Conservation (phyloP, 2,797 vertebrate species). For the Novumbra hubbsi region DNA sequence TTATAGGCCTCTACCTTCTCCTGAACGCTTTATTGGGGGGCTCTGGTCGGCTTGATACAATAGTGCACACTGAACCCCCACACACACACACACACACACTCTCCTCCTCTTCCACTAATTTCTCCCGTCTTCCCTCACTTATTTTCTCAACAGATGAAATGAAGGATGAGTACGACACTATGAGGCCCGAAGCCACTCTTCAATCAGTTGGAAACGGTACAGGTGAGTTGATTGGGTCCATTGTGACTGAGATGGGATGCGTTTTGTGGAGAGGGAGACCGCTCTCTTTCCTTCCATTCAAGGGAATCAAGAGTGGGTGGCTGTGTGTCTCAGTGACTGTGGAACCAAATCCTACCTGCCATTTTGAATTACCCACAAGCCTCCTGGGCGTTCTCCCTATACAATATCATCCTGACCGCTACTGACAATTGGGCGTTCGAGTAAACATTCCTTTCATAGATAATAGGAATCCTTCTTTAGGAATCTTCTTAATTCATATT, state of each 20-base stretch:
- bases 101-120: slow-evolving; percentile 55
- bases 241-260: neutral
- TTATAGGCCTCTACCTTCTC: slow-evolving; percentile 60
- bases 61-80: slow-evolving; percentile 32
- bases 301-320: slow-evolving; percentile 14
- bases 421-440: slow-evolving; percentile 58
- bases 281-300: neutral
- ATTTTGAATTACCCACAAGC: slow-evolving; percentile 57
- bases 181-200: slow-evolving; percentile 88
- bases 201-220: slow-evolving; percentile 90
- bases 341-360: slow-evolving; percentile 59
- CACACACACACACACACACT: no score
- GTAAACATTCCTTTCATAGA: slow-evolving; percentile 53
- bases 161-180: slow-evolving; percentile 94
- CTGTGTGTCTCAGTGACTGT: slow-evolving; percentile 13
- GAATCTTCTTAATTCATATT: slow-evolving; percentile 13
- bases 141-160: slow-evolving; percentile 87
- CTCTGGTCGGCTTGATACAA: slow-evolving; percentile 59
- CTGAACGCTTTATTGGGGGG: slow-evolving; percentile 57
- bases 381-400: slow-evolving; percentile 47
- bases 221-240: slow-evolving; percentile 83
- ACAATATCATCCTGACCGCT: slow-evolving; percentile 67
- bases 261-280: neutral
- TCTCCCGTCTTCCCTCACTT: slow-evolving; percentile 37
- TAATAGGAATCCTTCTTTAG: slow-evolving; percentile 50